Evolutionary conservation across 2,888 invertebrate genomes (phyloP), one percentile per base, ranked within the genome.

Genomic region (Drosophila paranaensis): DNA sequence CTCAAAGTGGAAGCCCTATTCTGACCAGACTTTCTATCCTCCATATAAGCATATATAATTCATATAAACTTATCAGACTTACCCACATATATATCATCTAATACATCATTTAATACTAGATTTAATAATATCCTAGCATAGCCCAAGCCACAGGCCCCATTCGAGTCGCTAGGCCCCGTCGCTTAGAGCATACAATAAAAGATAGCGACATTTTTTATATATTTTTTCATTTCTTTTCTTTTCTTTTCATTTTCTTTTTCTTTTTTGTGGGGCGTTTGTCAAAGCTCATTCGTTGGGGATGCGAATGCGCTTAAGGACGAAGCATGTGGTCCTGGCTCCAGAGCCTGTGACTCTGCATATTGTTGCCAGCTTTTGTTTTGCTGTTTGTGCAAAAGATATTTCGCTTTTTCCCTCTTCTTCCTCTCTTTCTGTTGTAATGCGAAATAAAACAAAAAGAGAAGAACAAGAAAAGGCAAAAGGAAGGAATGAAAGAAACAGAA

Each of bases 361-460:
- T 86, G 81, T 83, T 74, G 78, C 64, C 71, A 56, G 77, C 81
- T 71, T 84, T 83, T 85, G 90, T 88, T 86, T 86, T 76, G 83
- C 87, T 88, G 84, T 82, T 84, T 84, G 88, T 80, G 71, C 53
- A 85, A 84, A 88, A 79, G 80, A 77, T 85, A 48, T 48, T 58
- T 33, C 25, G 20, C 37, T 37, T 20, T 20, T 20, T 20, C 2
- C 20, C 13, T 40, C 10, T n/a, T 27, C n/a, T 27, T 13, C 27
- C 0, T 71, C 73, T 69, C 73, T 70, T 66, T 27, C 50, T 66
- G 71, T 64, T 88, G 83, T 82, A 76, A 71, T 69, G 72, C 67
- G 69, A 77, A 56, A 20, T 20, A 20, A 20, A 20, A 20, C 20
- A 20, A 43, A 25, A 0, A 25, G 16, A 45, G 25, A 72, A 9